These are phyloP conservation scores for Amphiprion clarkii DNA, from an alignment of 2,797 vertebrate genomes.

Conservation along the genomic window DNA sequence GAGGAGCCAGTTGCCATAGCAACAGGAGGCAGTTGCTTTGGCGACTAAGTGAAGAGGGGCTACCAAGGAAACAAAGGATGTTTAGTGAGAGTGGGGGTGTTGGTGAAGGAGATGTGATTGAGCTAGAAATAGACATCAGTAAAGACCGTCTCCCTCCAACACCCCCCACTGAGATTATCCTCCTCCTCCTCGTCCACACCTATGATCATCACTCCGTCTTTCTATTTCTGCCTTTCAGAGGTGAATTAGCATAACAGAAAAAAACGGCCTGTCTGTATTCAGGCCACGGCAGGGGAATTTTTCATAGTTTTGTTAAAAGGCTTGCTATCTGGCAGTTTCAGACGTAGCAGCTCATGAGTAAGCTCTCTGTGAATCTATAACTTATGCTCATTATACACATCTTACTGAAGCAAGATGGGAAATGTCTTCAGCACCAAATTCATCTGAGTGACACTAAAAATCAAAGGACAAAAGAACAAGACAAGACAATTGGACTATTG, in stretches of 20 bases:
- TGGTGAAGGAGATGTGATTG: conserved; percentile 46
- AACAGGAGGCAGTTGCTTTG: conserved; percentile 87
- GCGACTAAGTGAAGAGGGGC: conserved; percentile 80
- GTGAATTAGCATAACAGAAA: conserved; percentile 2
- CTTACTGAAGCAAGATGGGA: background rate
- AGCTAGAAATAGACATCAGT: conserved; percentile 78
- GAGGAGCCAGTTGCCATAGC: conserved; percentile 84
- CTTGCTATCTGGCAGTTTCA: conserved; percentile 1
- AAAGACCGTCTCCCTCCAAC: conserved; percentile 43
- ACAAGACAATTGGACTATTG: too few species aligned
- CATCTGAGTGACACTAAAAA: background rate
- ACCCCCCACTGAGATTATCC: conserved; percentile 17
- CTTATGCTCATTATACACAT: background rate
- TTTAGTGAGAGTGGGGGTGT: conserved; percentile 64
- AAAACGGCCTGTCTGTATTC: background rate
- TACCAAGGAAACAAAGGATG: conserved; percentile 78
- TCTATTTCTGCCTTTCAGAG: conserved; percentile 25
- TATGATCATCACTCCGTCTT: conserved; percentile 27
- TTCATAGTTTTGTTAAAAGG: background rate
- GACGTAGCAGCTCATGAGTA: conserved; percentile 1
- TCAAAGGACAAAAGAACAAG: background rate
- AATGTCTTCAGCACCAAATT: background rate
- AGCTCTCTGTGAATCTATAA: conserved; percentile 6
- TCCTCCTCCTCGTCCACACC: conserved; percentile 27
- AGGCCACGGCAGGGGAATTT: conserved; percentile 21